Conservation (phyloP, 2,888 invertebrate genomes). For the Litoditis marina region DNA sequence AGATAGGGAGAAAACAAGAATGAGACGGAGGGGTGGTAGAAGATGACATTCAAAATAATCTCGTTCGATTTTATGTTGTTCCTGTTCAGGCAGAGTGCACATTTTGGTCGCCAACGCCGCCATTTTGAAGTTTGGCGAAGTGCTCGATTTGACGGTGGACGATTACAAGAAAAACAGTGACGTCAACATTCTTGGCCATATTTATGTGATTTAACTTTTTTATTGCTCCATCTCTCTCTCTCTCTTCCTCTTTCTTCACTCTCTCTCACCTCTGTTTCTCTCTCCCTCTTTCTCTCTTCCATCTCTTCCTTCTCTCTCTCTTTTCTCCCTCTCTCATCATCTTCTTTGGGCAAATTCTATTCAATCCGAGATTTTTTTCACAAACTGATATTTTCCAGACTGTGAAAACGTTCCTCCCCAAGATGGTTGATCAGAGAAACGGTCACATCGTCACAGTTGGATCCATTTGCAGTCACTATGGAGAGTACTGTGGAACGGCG, state of each 20-base stretch:
- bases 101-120: constrained; percentile 34
- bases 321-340: too few species aligned
- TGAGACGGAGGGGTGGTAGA: too few species aligned
- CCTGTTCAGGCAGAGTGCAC: constrained; percentile 19
- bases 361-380: too few species aligned
- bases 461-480: constrained; percentile 34
- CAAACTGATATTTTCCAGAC: too few species aligned
- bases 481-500: constrained; percentile 32
- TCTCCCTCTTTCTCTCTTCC: too few species aligned
- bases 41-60: too few species aligned
- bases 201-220: constrained; percentile 15
- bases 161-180: constrained; percentile 27
- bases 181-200: constrained; percentile 32
- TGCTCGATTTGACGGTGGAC: constrained; percentile 17
- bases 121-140: constrained; percentile 25
- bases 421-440: constrained; percentile 23
- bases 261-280: too few species aligned
- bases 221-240: background rate
- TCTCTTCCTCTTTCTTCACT: too few species aligned
- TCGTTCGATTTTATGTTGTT: too few species aligned
- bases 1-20: too few species aligned
- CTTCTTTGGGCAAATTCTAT: too few species aligned
- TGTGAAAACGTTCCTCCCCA: constrained; percentile 23
- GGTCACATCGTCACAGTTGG: constrained; percentile 32
- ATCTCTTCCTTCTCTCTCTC: too few species aligned